These are phyloP conservation scores for Barnardius zonarius DNA, from an alignment of 2,113 vertebrate species.

Conservation along the genomic window DNA sequence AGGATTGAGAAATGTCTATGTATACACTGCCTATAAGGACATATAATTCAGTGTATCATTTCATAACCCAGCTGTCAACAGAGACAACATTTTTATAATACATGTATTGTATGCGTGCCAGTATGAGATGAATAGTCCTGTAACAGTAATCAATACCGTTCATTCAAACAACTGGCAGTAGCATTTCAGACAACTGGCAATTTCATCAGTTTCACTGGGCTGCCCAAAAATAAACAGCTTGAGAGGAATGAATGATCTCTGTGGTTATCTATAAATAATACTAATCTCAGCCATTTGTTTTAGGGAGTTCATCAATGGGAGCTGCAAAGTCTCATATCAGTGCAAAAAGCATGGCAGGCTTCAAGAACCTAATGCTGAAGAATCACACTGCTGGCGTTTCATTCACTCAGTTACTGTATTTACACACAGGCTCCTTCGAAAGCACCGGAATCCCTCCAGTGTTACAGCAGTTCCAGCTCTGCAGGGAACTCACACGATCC, in stretches of 20 bases:
- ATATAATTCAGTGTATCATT: conserved; percentile 58
- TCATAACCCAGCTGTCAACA: conserved; percentile 60
- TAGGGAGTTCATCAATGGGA: background rate
- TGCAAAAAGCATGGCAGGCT: background rate
- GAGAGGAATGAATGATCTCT: conserved; percentile 49
- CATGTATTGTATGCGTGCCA: conserved; percentile 49
- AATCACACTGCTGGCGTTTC: background rate
- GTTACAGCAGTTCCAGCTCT: background rate
- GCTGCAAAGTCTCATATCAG: background rate
- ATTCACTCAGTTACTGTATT: background rate
- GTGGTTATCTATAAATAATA: conserved; percentile 60
- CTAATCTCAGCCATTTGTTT: conserved; percentile 59
- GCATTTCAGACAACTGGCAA: conserved; percentile 71
- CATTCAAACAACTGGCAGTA: conserved; percentile 72
- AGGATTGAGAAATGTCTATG: conserved; percentile 51
- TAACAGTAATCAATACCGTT: conserved; percentile 67
- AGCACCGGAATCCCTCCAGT: background rate
- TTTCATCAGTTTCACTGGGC: conserved; percentile 68
- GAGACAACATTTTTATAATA: conserved; percentile 53
- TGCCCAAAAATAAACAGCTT: conserved; percentile 67
- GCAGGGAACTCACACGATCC: background rate
- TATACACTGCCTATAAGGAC: conserved; percentile 42
- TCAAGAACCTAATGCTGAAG: background rate
- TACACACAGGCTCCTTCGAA: background rate
- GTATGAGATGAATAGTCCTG: conserved; percentile 62